Evolutionary conservation across 2,888 invertebrate genomes (phyloP), one percentile per base, ranked within the genome.

Genomic region (Leptopilina myrica): DNA sequence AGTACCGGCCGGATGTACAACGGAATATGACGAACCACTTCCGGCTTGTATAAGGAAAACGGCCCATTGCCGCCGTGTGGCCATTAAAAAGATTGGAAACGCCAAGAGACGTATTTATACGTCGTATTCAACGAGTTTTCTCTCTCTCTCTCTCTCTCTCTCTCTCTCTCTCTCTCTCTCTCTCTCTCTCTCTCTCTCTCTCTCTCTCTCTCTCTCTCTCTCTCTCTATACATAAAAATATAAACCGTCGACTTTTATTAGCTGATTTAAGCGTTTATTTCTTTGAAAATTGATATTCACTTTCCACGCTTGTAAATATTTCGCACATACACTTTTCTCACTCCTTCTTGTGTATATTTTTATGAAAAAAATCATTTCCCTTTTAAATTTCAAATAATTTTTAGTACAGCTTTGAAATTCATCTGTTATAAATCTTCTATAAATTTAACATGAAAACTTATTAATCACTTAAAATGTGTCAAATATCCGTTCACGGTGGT

Each of bases 11-110:
- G 90, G 90, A 90, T 89, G 88, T 86, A 80, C 85, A 84, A 83
- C 85, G 85, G 86, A 84, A 84, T 87, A 87, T 89, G 89, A 91
- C 88, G 83, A 87, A 91, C 85, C 86, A 86, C 88, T 88, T 90
- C 89, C 90, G 88, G 84, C 64, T 79, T 78, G 83, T 78, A 83
- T 83, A 79, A 83, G 84, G 82, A 84, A 79, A 81, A 81, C 83
- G 82, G 80, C 82, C 81, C 81, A 78, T 78, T 79, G 69, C 73
- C 78, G 81, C 80, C 80, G 65, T 81, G 79, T 81, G 79, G 82
- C 84, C 82, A 81, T 82, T 84, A 82, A 84, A 73, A 84, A 80
- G 84, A 84, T 84, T 82, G 82, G 81, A 78, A 80, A 81, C 81
- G 80, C 80, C 81, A 82, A 80, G 81, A 80, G 81, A 78, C 79